Percentiles rank a stretch among this genome's conserved stretches.
These are phyloP conservation scores for Drosophila sordidapex DNA, from an alignment of 2,888 invertebrate species.

Conservation along the genomic window DNA sequence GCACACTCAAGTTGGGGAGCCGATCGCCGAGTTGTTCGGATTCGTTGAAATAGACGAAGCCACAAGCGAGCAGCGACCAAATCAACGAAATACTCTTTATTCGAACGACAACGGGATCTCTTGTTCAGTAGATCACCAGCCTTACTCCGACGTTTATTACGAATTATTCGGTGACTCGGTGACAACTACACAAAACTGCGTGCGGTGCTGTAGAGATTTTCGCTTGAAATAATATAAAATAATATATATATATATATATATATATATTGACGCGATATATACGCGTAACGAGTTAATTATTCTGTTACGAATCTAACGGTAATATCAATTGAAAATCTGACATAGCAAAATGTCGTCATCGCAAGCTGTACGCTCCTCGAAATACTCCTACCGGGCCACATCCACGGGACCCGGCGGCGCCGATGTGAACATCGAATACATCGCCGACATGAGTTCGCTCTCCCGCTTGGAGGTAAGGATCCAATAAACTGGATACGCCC, in stretches of 20 bases:
- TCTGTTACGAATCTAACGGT: conserved; percentile 34
- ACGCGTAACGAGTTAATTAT: conserved; percentile 61
- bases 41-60: conserved; percentile 80
- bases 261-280: conserved; percentile 41
- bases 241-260: conserved; percentile 6
- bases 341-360: conserved; percentile 88
- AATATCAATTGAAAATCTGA: conserved; percentile 63
- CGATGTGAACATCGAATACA: conserved; percentile 98
- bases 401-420: conserved; percentile 93
- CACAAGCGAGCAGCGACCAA: conserved; percentile 72
- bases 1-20: conserved; percentile 24
- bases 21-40: conserved; percentile 34
- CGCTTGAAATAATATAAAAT: conserved; percentile 44
- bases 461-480: conserved; percentile 95
- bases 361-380: conserved; percentile 92
- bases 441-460: conserved; percentile 96
- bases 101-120: conserved; percentile 86
- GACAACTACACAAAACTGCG: conserved; percentile 85
- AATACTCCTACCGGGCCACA: conserved; percentile 96
- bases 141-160: conserved; percentile 86
- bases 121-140: conserved; percentile 86
- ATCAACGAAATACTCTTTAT: conserved; percentile 85
- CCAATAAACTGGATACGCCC: conserved; percentile 8
- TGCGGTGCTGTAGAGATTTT: conserved; percentile 79
- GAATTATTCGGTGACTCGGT: conserved; percentile 85